These are phyloP conservation scores for Pseudobourletiella spinata DNA, from an alignment of 1,140 invertebrate genomes.

Conservation along the genomic window DNA sequence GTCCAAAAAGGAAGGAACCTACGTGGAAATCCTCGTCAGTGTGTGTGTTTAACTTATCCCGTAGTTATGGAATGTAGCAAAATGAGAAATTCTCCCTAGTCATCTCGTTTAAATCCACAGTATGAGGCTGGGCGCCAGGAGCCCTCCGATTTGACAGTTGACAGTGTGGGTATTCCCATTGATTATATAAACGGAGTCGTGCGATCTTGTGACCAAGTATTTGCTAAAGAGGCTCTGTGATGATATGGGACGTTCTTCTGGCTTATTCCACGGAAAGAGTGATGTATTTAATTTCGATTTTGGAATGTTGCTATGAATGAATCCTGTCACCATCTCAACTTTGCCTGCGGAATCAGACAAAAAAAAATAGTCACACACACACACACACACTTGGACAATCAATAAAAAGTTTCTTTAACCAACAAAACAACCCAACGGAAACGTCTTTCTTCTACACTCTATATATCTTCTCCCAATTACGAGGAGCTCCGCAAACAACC, in stretches of 20 bases:
- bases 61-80: background rate
- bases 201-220: constrained; percentile 64
- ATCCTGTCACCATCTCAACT: constrained; percentile 69
- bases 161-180: constrained; percentile 63
- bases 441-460: no score
- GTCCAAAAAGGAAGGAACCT: no score
- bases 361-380: no score
- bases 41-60: background rate
- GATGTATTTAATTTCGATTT: background rate
- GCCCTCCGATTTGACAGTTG: constrained; percentile 65
- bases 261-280: background rate
- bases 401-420: no score
- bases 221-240: constrained; percentile 62
- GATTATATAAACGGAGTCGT: constrained; percentile 61
- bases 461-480: no score
- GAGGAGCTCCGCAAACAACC: no score
- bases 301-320: constrained; percentile 48
- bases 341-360: constrained; percentile 46
- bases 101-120: constrained; percentile 55
- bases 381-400: no score
- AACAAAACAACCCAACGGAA: no score
- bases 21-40: no score
- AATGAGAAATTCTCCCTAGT: no score
- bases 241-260: constrained; percentile 53
- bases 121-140: constrained; percentile 54